Conservation (phyloP, 2,888 invertebrate species). For the Falcaria lacertinaria region DNA sequence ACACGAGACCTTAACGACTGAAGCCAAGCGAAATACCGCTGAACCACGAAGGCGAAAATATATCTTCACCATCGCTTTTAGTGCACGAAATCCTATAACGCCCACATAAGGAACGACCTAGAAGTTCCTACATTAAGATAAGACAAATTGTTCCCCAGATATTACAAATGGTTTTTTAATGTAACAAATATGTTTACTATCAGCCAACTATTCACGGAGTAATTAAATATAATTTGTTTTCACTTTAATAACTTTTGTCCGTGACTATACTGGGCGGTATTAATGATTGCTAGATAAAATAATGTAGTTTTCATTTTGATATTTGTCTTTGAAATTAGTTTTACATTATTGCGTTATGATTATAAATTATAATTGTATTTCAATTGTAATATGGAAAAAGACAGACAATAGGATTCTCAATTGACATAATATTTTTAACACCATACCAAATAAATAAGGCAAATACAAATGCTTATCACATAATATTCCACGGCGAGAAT, state of each 20-base stretch:
- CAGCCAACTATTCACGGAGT: constrained; percentile 16
- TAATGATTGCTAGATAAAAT: not conserved
- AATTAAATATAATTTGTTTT: constrained; percentile 13
- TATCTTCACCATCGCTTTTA: constrained; percentile 1
- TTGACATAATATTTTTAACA: too few species aligned
- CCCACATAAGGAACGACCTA: constrained; percentile 30
- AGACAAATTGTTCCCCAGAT: constrained; percentile 51
- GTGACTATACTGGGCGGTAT: not conserved
- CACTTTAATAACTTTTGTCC: constrained; percentile 11
- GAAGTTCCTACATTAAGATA: constrained; percentile 66
- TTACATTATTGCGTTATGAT: too few species aligned
- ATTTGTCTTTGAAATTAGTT: too few species aligned
- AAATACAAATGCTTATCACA: too few species aligned
- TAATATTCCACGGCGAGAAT: too few species aligned
- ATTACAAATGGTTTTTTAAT: constrained; percentile 69
- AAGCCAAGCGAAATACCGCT: too few species aligned
- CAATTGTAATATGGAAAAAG: too few species aligned
- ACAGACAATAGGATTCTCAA: too few species aligned
- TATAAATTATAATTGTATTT: too few species aligned
- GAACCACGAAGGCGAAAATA: not conserved
- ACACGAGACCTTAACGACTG: too few species aligned
- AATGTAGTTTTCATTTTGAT: too few species aligned
- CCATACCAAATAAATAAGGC: too few species aligned
- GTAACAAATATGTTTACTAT: constrained; percentile 41
- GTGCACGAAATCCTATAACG: not conserved